Percentiles rank a stretch among this genome's conserved stretches.
Evolutionary conservation across 2,113 vertebrate species (phyloP).

Genomic region (Brachyhypopomus occidentalis): DNA sequence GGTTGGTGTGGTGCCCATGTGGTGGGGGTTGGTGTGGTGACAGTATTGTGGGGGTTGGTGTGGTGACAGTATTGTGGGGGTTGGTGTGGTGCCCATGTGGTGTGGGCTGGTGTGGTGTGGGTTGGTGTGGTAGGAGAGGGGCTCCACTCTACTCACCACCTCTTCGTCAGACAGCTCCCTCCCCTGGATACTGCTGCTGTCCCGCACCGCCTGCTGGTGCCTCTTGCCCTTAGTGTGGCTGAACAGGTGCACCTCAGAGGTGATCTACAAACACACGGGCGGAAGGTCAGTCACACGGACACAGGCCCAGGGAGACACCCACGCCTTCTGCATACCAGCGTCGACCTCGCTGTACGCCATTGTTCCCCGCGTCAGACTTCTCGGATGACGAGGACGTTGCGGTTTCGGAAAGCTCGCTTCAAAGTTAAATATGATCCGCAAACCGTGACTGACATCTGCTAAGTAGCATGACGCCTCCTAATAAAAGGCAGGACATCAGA

Average conservation of each 20-base stretch:
- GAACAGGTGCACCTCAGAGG: constrained; percentile 97
- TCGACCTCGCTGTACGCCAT: constrained; percentile 25
- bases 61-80: background rate
- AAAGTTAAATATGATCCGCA: constrained; percentile 42
- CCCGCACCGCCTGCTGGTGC: constrained; percentile 94
- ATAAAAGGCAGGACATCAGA: constrained; percentile 34
- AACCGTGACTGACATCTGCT: constrained; percentile 48
- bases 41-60: too few species aligned
- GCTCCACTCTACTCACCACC: constrained; percentile 82
- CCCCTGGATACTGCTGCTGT: constrained; percentile 97
- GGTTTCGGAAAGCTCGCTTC: constrained; percentile 13
- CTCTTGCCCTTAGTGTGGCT: constrained; percentile 96
- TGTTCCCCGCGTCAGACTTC: background rate
- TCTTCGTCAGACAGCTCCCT: constrained; percentile 98
- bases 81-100: constrained; percentile 13
- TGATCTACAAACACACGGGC: constrained; percentile 83
- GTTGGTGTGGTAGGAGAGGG: background rate
- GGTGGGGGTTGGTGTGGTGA: too few species aligned
- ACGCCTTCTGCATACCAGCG: background rate
- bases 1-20: too few species aligned
- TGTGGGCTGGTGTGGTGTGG: background rate
- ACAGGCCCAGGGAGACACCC: constrained; percentile 49
- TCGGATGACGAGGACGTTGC: constrained; percentile 45
- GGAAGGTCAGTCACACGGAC: constrained; percentile 62
- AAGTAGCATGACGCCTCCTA: constrained; percentile 14